Conservation (phyloP, 2,797 vertebrate species). For the Monodelphis domestica region DNA sequence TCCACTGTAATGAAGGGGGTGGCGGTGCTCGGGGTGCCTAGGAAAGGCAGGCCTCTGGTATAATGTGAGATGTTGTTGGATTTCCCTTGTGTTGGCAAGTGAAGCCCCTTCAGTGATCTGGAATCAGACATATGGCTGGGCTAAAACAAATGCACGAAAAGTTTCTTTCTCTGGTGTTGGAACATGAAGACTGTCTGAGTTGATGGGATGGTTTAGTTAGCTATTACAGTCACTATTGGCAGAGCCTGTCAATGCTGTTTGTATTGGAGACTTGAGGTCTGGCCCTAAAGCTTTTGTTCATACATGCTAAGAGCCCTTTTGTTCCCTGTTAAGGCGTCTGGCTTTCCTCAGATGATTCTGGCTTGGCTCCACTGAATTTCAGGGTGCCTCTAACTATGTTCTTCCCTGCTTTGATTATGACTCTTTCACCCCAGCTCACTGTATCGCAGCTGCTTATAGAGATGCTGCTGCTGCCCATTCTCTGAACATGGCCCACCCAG, state of each 20-base stretch:
- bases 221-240: not conserved
- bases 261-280: not conserved
- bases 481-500: not conserved
- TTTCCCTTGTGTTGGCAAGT: not conserved
- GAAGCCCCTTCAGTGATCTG: not conserved
- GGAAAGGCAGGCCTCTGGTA: not conserved
- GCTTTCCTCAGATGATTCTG: not conserved
- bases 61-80: not conserved
- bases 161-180: not conserved
- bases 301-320: not conserved
- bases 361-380: not conserved
- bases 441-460: not conserved
- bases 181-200: not conserved
- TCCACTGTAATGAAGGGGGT: not conserved
- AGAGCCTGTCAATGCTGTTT: not conserved
- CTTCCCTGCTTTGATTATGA: not conserved
- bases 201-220: not conserved
- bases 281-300: not conserved
- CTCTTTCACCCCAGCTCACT: not conserved
- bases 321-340: not conserved
- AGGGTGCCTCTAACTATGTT: not conserved
- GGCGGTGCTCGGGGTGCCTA: not conserved
- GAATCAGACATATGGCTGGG: not conserved
- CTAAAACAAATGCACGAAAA: not conserved
- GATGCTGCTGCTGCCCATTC: not conserved